These are phyloP conservation scores for Chrysemys picta DNA, from an alignment of 2,113 vertebrate genomes.

Conservation along the genomic window DNA sequence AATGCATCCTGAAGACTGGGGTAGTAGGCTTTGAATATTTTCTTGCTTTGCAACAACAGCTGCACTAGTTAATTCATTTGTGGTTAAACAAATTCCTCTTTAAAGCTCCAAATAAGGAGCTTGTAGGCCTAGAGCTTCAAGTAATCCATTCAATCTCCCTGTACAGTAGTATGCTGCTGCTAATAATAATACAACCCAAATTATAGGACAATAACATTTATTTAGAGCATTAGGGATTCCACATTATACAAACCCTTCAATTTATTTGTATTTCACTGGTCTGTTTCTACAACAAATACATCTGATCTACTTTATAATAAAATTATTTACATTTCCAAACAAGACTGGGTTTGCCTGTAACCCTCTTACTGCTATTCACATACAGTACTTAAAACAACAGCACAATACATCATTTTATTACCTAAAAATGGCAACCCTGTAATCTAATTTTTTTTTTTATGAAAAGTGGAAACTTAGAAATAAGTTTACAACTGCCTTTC, in stretches of 20 bases:
- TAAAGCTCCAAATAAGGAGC: constrained; percentile 58
- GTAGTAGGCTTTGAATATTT: rapidly evolving
- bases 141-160: constrained; percentile 30
- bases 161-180: constrained; percentile 21
- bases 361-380: constrained; percentile 83
- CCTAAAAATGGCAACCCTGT: constrained; percentile 84
- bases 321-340: constrained; percentile 87
- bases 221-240: constrained; percentile 82
- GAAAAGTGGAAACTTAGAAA: constrained; percentile 78
- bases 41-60: not conserved
- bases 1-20: rapidly evolving
- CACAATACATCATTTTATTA: constrained; percentile 80
- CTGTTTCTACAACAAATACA: constrained; percentile 89
- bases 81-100: constrained; percentile 34
- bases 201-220: constrained; percentile 84
- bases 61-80: not conserved
- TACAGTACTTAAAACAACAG: constrained; percentile 84
- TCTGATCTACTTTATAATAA: constrained; percentile 84
- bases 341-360: constrained; percentile 70
- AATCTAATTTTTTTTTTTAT: constrained; percentile 76
- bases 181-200: constrained; percentile 64
- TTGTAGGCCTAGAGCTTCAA: not conserved
- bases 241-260: constrained; percentile 84
- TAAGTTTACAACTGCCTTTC: constrained; percentile 67
- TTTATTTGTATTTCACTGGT: constrained; percentile 82